phyloP scores from a whole-genome alignment of 1,140 invertebrate genomes.

The Bursaphelenchus mucronatus region DNA sequence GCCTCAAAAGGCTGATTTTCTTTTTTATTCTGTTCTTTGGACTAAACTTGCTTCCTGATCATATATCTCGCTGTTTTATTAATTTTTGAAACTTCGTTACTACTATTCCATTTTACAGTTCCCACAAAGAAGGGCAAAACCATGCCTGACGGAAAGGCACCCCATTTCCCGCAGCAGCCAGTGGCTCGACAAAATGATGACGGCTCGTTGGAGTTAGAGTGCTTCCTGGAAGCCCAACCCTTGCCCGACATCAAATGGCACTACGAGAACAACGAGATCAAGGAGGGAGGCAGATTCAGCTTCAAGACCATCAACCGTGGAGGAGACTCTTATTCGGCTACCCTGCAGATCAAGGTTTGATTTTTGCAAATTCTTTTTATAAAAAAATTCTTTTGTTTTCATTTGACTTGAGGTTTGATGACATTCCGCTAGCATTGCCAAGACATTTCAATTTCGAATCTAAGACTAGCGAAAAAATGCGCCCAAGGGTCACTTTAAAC shows the following conservation, averaged over 20 bases:
- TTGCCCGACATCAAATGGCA: constrained; percentile 91
- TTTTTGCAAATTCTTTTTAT: too few relatives aligned
- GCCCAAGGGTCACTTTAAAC: too few relatives aligned
- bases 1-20: too few relatives aligned
- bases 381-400: constrained; percentile 39
- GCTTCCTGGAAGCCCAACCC: constrained; percentile 85
- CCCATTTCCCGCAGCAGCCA: constrained; percentile 92
- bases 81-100: too few relatives aligned
- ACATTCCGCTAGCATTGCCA: not conserved
- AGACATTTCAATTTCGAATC: not conserved
- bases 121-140: constrained; percentile 12
- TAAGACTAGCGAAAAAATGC: too few relatives aligned
- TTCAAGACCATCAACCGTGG: constrained; percentile 72
- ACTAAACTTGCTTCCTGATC: too few relatives aligned
- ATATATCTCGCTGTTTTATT: too few relatives aligned
- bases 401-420: not conserved
- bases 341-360: constrained; percentile 77
- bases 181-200: constrained; percentile 91
- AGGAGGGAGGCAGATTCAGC: constrained; percentile 77
- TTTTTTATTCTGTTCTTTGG: too few relatives aligned
- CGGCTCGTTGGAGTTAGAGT: constrained; percentile 79
- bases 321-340: constrained; percentile 81
- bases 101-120: too few relatives aligned
- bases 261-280: constrained; percentile 69
- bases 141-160: constrained; percentile 73